phyloP scores from a whole-genome alignment of 2,888 invertebrate species.

The Plusia festucae region DNA sequence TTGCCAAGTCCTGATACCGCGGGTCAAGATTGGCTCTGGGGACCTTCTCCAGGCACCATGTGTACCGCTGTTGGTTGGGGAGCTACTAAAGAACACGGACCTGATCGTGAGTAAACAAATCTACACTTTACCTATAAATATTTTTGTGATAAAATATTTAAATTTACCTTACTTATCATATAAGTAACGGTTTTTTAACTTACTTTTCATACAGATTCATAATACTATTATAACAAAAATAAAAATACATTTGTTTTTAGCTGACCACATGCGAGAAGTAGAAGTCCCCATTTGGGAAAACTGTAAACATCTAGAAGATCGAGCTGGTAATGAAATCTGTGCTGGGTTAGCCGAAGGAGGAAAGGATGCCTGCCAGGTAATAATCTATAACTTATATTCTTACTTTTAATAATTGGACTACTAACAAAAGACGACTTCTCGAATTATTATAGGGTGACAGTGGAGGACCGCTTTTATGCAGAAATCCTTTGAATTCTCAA shows the following conservation, averaged over 20 bases:
- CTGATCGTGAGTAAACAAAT: constrained; percentile 91
- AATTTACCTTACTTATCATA: too few relatives aligned
- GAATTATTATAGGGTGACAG: constrained; percentile 91
- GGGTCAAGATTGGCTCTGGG: constrained; percentile 90
- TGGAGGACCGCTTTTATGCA: constrained; percentile 95
- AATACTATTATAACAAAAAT: too few relatives aligned
- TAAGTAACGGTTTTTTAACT: too few relatives aligned
- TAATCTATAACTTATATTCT: not conserved
- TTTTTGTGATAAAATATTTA: not conserved
- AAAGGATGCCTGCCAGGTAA: constrained; percentile 93
- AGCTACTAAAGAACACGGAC: constrained; percentile 92
- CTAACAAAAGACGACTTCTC: constrained; percentile 12
- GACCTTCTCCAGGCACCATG: constrained; percentile 91
- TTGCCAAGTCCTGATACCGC: constrained; percentile 90
- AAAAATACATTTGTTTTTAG: constrained; percentile 78
- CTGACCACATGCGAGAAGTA: constrained; percentile 95
- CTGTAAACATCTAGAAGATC: constrained; percentile 92
- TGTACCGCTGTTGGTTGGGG: constrained; percentile 96
- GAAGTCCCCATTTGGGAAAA: constrained; percentile 91
- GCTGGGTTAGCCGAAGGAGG: constrained; percentile 94
- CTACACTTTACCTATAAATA: not conserved
- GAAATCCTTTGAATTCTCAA: constrained; percentile 90
- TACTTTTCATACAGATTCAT: too few relatives aligned
- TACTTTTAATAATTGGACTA: not conserved
- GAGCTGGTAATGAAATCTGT: constrained; percentile 92